phyloP scores from a whole-genome alignment of 1,140 invertebrate genomes.

The Plectus sambesii region DNA sequence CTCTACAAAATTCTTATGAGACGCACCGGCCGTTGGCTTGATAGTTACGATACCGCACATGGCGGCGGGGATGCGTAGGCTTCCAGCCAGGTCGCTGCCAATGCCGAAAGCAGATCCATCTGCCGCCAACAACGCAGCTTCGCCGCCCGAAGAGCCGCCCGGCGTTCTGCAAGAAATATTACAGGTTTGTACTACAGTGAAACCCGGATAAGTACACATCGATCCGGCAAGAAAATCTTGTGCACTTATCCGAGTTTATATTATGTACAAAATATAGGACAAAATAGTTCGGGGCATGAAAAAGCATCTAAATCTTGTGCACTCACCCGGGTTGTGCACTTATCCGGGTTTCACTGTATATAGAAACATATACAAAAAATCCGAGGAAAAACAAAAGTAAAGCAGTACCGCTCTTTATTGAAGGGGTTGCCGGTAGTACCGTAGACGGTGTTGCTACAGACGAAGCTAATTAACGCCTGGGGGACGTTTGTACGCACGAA shows the following conservation, averaged over 20 bases:
- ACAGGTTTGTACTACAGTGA: no score
- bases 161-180: constrained; percentile 36
- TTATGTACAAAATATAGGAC: no score
- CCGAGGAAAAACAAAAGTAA: background rate
- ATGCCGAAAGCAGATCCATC: constrained; percentile 47
- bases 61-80: constrained; percentile 47
- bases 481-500: constrained; percentile 51
- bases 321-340: no score
- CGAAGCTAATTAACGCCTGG: constrained; percentile 45
- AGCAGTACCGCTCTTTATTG: constrained; percentile 12
- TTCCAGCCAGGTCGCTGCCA: constrained; percentile 47
- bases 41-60: constrained; percentile 47
- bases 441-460: constrained; percentile 43
- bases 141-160: constrained; percentile 45
- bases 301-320: no score
- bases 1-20: no score
- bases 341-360: no score
- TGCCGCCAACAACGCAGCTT: constrained; percentile 45
- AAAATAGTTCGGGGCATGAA: no score
- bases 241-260: no score
- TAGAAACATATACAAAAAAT: constrained; percentile 18
- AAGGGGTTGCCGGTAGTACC: constrained; percentile 40
- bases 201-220: no score
- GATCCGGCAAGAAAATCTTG: no score
- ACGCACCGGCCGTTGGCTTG: constrained; percentile 47